phyloP scores from a whole-genome alignment of 2,888 invertebrate species.

The Napeogenes sylphis region DNA sequence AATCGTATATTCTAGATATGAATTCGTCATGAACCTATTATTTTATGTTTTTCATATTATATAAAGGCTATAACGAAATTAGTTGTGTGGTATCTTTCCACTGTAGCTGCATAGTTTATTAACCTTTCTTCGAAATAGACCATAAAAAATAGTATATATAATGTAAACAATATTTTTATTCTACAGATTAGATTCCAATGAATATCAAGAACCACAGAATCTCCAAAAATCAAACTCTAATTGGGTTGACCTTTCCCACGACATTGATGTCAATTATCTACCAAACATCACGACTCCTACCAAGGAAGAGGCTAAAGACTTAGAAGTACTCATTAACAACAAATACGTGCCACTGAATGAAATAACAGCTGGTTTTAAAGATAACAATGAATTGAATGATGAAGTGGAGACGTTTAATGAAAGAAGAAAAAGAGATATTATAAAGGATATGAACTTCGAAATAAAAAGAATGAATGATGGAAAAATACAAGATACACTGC shows the following conservation, averaged over 20 bases:
- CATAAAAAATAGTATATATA: too few species aligned
- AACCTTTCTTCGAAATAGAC: too few species aligned
- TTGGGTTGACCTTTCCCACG: constrained; percentile 60
- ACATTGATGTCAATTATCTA: constrained; percentile 61
- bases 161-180: not conserved
- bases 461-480: constrained; percentile 17
- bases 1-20: too few species aligned
- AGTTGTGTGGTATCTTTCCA: too few species aligned
- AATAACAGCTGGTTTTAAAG: constrained; percentile 16
- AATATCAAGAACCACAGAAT: constrained; percentile 11
- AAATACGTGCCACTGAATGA: constrained; percentile 48
- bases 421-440: constrained; percentile 29
- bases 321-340: constrained; percentile 48
- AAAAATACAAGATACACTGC: constrained; percentile 15
- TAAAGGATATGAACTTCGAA: constrained; percentile 23
- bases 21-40: too few species aligned
- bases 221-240: constrained; percentile 30
- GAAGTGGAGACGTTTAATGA: constrained; percentile 16
- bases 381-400: constrained; percentile 10
- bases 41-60: too few species aligned
- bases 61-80: too few species aligned
- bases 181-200: constrained; percentile 20
- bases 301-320: constrained; percentile 46
- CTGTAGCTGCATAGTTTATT: too few species aligned
- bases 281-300: constrained; percentile 42